Conservation (phyloP, 2,113 vertebrate genomes). For the Vimba vimba region DNA sequence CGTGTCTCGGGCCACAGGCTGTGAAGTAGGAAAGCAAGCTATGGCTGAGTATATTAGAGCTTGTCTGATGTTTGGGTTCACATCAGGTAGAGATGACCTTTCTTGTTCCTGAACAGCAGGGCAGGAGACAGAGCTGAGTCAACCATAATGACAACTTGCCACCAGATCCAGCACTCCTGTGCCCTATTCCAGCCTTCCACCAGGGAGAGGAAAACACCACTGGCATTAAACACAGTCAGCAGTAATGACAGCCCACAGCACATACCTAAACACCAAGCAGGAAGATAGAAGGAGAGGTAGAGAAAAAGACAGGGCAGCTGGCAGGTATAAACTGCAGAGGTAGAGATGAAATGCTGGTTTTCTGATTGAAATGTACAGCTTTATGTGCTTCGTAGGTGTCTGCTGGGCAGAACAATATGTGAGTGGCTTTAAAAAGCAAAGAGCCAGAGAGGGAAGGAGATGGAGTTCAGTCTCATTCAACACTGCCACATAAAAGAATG, state of each 20-base stretch:
- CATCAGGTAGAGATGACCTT: slow-evolving; percentile 33
- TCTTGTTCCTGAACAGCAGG: not conserved
- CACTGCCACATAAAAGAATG: slow-evolving; percentile 1
- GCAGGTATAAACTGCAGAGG: slow-evolving; percentile 20
- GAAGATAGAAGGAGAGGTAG: not conserved
- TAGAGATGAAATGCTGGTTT: slow-evolving; percentile 19
- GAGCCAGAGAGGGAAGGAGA: not conserved
- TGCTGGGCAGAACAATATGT: slow-evolving; percentile 18
- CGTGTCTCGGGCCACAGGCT: not conserved
- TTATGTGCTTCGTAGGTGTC: slow-evolving; percentile 7
- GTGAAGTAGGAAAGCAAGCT: slow-evolving; percentile 31
- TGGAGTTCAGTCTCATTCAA: not conserved
- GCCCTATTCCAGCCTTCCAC: slow-evolving; percentile 12
- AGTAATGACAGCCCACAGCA: slow-evolving; percentile 35
- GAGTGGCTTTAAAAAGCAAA: slow-evolving; percentile 26
- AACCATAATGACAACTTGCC: slow-evolving; percentile 34
- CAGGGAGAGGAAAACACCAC: slow-evolving; percentile 32
- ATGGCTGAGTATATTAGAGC: slow-evolving; percentile 35
- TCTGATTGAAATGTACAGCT: slow-evolving; percentile 32
- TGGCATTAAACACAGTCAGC: slow-evolving; percentile 38
- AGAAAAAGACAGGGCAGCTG: slow-evolving; percentile 8
- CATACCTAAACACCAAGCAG: not conserved
- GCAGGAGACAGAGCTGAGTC: slow-evolving; percentile 28
- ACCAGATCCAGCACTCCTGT: slow-evolving; percentile 13
- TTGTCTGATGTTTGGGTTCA: slow-evolving; percentile 29